Evolutionary conservation across 1,140 invertebrate genomes (phyloP), one percentile per base, ranked within the genome.

Genomic region (Zaprionus taronus): DNA sequence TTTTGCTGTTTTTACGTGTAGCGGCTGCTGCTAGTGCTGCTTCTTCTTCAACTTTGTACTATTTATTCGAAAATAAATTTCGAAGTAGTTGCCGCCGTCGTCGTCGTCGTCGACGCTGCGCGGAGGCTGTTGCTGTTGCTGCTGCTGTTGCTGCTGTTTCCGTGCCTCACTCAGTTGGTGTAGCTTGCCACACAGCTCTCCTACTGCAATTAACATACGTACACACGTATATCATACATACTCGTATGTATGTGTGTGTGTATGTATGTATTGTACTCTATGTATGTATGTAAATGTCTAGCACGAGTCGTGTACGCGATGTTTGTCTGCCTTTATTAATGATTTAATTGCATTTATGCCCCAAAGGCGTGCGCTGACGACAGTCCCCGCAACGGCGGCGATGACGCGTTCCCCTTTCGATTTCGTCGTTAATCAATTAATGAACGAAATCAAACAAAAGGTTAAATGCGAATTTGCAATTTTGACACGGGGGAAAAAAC

Each of bases 361-460:
- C 62, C 80, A 69, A 67, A 81, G 83, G 83, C 82, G 60, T 75
- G 83, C 81, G 84, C 81, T 78, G 82, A 81, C 79, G 78, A 89
- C 83, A 84, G 77, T 79, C 66, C 6, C 41, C 6, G 12, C 56
- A 34, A 36, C 34, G 31, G 14, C 31, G 24, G 41, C 74, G 63
- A 81, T 70, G 72, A 71, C 73, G 74, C 58, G 57, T 26, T 70
- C 49, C 57, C 71, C 71, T 73, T 72, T 61, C 65, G 75, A 81
- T 87, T 90, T 83, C 79, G 85, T 85, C 85, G 85, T 90, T 90
- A 90, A 90, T 90, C 90, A 90, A 91, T 82, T 90, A 90, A 90
- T 90, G 85, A 89, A 91, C 80, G 22, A 74, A 85, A 80, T 69
- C 75, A 72, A 74, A 73, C 85, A 87, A 65, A 47, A 85, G 85